These are phyloP conservation scores for Brachionichthys hirsutus DNA, from an alignment of 2,113 vertebrate genomes.

Conservation along the genomic window DNA sequence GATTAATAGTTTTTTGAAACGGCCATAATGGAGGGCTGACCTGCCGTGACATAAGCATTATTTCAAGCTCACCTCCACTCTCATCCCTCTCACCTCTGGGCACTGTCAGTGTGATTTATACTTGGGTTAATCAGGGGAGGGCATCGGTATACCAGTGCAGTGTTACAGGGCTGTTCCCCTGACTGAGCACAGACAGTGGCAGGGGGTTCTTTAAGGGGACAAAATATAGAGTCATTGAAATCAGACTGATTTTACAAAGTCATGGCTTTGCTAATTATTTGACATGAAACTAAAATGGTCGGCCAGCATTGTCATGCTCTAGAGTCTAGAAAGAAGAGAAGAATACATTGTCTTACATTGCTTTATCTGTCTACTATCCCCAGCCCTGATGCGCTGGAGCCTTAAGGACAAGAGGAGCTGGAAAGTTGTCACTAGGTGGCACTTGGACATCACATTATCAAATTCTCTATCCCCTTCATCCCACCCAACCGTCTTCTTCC, in stretches of 20 bases:
- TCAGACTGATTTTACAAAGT: neutral
- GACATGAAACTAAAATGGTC: neutral
- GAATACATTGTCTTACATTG: neutral
- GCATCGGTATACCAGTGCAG: conserved; percentile 45
- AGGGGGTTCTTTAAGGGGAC: conserved; percentile 23
- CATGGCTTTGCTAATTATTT: neutral
- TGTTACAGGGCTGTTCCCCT: conserved; percentile 30
- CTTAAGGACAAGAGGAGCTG: conserved; percentile 36
- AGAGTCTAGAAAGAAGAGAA: neutral
- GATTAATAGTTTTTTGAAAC: conserved; percentile 95
- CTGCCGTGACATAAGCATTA: conserved; percentile 87
- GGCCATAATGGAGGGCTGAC: conserved; percentile 91
- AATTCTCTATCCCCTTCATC: conserved; percentile 41
- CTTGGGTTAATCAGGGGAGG: conserved; percentile 73
- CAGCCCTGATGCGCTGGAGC: conserved; percentile 20
- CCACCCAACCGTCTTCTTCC: conserved; percentile 19
- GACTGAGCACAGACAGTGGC: conserved; percentile 17
- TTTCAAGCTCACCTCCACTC: conserved; percentile 88
- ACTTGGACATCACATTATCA: conserved; percentile 76
- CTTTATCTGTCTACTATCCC: conserved; percentile 1
- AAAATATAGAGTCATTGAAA: conserved; percentile 6
- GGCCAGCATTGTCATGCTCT: neutral
- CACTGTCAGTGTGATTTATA: conserved; percentile 86
- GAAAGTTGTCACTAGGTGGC: conserved; percentile 88
- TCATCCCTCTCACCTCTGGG: conserved; percentile 90